Conservation (phyloP, 2,113 vertebrate species). For the Anas platyrhynchos region DNA sequence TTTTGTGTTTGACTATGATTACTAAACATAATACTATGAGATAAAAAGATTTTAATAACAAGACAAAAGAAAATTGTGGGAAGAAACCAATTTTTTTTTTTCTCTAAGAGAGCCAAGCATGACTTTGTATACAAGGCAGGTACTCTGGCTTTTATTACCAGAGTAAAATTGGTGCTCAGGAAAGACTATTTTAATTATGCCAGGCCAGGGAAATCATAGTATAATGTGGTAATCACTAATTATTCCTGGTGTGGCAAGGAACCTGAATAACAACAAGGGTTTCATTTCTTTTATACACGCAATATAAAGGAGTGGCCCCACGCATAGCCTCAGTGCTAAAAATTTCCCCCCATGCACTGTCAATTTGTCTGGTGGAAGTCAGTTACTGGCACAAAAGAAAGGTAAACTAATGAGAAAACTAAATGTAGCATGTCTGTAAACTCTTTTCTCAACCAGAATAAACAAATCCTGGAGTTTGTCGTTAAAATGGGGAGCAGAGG, state of each 20-base stretch:
- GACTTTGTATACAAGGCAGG: not conserved
- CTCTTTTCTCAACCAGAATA: not conserved
- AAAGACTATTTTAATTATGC: not conserved
- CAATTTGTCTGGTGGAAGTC: not conserved
- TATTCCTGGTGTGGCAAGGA: not conserved
- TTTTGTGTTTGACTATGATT: not conserved
- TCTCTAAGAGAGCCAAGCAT: not conserved
- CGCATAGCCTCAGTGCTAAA: not conserved
- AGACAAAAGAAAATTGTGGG: not conserved
- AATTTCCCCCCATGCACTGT: fast-evolving
- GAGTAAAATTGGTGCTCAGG: not conserved
- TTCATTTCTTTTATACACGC: not conserved
- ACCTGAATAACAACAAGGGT: not conserved
- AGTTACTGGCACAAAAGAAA: not conserved
- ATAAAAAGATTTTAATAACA: not conserved
- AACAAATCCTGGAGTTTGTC: not conserved
- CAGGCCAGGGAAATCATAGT: not conserved
- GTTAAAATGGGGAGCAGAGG: not conserved
- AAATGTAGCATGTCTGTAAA: not conserved
- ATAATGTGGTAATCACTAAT: not conserved
- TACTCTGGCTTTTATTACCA: not conserved
- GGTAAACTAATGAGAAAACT: not conserved
- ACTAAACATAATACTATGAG: not conserved
- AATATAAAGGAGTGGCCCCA: not conserved
- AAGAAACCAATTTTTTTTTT: not conserved